Percentiles rank a stretch among this genome's conserved stretches.
phyloP scores from a whole-genome alignment of 2,797 vertebrate genomes.

The Anguilla pacifica region DNA sequence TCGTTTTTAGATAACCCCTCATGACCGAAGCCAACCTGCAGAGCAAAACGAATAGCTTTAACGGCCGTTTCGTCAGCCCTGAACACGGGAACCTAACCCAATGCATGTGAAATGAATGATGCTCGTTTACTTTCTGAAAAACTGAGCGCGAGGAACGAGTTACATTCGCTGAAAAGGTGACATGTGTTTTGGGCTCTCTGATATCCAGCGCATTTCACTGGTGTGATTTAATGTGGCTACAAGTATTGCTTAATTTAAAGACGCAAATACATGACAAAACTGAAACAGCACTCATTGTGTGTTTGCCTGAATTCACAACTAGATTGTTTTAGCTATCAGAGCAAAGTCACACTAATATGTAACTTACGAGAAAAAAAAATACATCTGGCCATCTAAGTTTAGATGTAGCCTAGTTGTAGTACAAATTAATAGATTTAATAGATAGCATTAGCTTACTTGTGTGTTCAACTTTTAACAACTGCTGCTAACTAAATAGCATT shows the following conservation, averaged over 20 bases:
- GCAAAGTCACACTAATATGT: not conserved
- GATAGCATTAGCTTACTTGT: too few relatives aligned
- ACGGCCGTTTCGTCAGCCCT: not conserved
- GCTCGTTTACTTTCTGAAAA: not conserved
- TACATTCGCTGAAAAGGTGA: not conserved
- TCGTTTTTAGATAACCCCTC: constrained; percentile 70
- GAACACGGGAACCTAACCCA: not conserved
- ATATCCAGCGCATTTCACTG: not conserved
- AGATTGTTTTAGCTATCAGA: not conserved
- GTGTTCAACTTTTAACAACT: not conserved
- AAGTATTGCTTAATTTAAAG: not conserved
- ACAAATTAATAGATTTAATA: too few relatives aligned
- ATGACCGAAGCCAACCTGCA: constrained; percentile 47
- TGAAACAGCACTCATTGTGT: not conserved
- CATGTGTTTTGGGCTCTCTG: not conserved
- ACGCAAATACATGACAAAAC: not conserved
- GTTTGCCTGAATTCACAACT: not conserved
- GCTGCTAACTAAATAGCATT: not conserved
- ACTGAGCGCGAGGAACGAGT: not conserved
- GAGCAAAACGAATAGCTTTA: not conserved
- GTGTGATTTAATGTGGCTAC: not conserved
- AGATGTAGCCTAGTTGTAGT: not conserved
- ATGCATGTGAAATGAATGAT: not conserved
- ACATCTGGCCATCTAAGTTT: not conserved
- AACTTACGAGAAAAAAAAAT: not conserved